Percentiles rank a stretch among this genome's conserved stretches.
Evolutionary conservation across 2,888 invertebrate species (phyloP).

Genomic region (Melinaea marsaeus): DNA sequence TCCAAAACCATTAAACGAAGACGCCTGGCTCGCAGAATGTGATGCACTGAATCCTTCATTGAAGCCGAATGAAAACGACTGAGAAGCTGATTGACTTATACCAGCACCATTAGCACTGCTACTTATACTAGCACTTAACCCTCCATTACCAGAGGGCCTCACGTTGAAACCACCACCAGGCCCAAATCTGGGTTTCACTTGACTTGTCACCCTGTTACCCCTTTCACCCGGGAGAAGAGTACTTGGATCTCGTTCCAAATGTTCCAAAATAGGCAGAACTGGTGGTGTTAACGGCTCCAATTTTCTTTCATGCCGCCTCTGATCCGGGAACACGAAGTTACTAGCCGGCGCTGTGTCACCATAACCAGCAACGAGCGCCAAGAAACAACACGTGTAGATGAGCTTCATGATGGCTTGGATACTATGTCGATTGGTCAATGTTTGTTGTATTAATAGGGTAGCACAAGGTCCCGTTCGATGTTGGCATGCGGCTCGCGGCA

Average conservation of each 20-base stretch:
- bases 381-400: slow-evolving; percentile 55
- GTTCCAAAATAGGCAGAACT: slow-evolving; percentile 69
- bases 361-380: slow-evolving; percentile 43
- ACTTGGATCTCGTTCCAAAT: slow-evolving; percentile 72
- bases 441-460: slow-evolving; percentile 75
- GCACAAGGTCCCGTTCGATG: slow-evolving; percentile 64
- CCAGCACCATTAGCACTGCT: slow-evolving; percentile 65
- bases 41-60: slow-evolving; percentile 72
- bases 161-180: slow-evolving; percentile 66
- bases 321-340: slow-evolving; percentile 65
- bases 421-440: slow-evolving; percentile 59
- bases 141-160: slow-evolving; percentile 61
- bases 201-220: slow-evolving; percentile 31
- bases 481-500: slow-evolving; percentile 77
- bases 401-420: slow-evolving; percentile 61
- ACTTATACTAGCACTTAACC: slow-evolving; percentile 65
- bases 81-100: slow-evolving; percentile 67
- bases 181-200: slow-evolving; percentile 59
- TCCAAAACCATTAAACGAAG: slow-evolving; percentile 70
- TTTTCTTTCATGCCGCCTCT: slow-evolving; percentile 53
- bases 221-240: slow-evolving; percentile 61
- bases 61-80: slow-evolving; percentile 72
- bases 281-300: slow-evolving; percentile 70
- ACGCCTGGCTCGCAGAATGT: slow-evolving; percentile 70
- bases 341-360: slow-evolving; percentile 52